Evolutionary conservation across 2,888 invertebrate species (phyloP).

Genomic region (Apamea anceps): DNA sequence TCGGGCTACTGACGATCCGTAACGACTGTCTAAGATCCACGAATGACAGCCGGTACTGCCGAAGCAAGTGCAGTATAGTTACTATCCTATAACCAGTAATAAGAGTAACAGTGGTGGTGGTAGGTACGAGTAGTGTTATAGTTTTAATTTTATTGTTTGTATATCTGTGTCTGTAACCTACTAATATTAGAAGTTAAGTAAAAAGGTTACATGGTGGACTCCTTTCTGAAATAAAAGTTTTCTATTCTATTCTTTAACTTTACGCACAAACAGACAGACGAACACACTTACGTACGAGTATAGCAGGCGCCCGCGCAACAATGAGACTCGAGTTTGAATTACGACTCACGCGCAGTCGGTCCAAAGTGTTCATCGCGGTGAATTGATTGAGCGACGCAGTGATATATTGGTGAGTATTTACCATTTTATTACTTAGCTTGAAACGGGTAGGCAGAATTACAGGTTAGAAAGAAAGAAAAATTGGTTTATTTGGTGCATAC

Average conservation of each 20-base stretch:
- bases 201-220: no score
- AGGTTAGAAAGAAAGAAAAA: background rate
- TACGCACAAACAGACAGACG: conserved; percentile 5
- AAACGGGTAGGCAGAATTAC: background rate
- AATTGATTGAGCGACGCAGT: conserved; percentile 17
- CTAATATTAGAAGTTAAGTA: no score
- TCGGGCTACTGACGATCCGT: no score
- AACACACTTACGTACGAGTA: background rate
- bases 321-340: background rate
- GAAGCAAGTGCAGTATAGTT: no score
- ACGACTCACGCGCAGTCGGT: conserved; percentile 30
- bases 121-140: no score
- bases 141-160: no score
- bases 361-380: conserved; percentile 18
- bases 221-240: no score
- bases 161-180: no score
- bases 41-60: no score
- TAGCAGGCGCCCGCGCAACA: conserved; percentile 22
- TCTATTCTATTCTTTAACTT: background rate
- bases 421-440: background rate
- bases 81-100: no score
- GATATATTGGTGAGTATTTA: conserved; percentile 22
- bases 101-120: no score
- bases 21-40: no score
- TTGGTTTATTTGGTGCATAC: background rate